Base-by-base conservation (phyloP, 1,140 invertebrate genomes). In the Diorhabda sublineata region DNA sequence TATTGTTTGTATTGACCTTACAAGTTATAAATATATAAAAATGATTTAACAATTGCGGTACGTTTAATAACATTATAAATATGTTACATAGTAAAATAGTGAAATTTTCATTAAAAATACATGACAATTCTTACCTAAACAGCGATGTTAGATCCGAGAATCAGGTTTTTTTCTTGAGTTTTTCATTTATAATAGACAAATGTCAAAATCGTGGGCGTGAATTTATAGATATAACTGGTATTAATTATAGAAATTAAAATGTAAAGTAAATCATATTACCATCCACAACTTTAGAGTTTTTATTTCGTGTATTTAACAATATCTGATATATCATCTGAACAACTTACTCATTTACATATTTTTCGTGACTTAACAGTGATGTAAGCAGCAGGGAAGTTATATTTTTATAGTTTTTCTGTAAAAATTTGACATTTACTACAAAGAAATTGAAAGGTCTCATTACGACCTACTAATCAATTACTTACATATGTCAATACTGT, bases 191-290 rank as follows among this genome's bases (percentile, higher is more conserved):
- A 62, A 44, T 44, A n/a, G 42, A 44, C 11, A 62, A 62, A 62
- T 43, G 61, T 62, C 61, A 62, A 45, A 62, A 62, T 62, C 44
- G 61, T 62, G 61, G 61, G 61, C 61, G 61, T 62, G 61, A 62
- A 62, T 62, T 62, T 45, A 8, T 42, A 11, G 42, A 44, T 62
- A 44, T 44, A 62, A 52, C n/a, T 62, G 42, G 61, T 62, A n/a
- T 45, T 43, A 61, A 61, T 61, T 61, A 42, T 44, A 43, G 61
- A 62, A 62, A 62, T n/a, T 62, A 62, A 61, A 26, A 9, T 61
- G 11, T 43, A 62, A 44, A n/a, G 11, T 44, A 11, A 62, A 62
- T 11, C 42, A 44, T 45, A 62, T 8, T 9, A 62, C 41, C 5
- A 44, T 62, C 11, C 61, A 42, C 42, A 11, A 62, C 43, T 7